Evolutionary conservation across 1,140 invertebrate genomes (phyloP).

Genomic region (Eupristina koningsbergeri): DNA sequence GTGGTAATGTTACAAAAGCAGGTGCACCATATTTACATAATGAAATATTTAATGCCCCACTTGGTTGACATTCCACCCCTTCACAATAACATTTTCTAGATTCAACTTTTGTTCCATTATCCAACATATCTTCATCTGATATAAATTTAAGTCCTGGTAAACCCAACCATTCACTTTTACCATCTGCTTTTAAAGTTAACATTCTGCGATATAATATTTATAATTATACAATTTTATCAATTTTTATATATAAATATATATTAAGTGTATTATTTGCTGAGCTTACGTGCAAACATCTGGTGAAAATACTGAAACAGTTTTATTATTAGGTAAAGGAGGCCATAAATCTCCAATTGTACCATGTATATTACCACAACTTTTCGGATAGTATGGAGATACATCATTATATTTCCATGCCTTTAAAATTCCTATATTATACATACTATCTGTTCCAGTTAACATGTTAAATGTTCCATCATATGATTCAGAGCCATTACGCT

Average conservation of each 20-base stretch:
- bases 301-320: constrained; percentile 78
- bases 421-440: constrained; percentile 78
- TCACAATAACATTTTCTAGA: constrained; percentile 75
- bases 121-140: constrained; percentile 77
- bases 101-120: constrained; percentile 80
- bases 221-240: not conserved
- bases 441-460: constrained; percentile 78
- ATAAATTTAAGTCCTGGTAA: constrained; percentile 77
- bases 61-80: constrained; percentile 68
- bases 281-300: constrained; percentile 80
- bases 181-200: constrained; percentile 66
- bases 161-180: constrained; percentile 67
- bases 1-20: constrained; percentile 87
- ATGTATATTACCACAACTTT: constrained; percentile 77
- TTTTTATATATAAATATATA: not conserved
- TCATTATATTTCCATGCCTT: constrained; percentile 79
- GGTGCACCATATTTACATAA: constrained; percentile 83
- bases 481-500: constrained; percentile 80
- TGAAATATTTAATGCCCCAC: constrained; percentile 80
- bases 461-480: constrained; percentile 86
- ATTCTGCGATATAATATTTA: constrained; percentile 58
- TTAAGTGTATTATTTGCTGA: not conserved
- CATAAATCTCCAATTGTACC: constrained; percentile 86
- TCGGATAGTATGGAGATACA: constrained; percentile 75
- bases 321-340: constrained; percentile 77